These are phyloP conservation scores for Haemorhous mexicanus DNA, from an alignment of 2,113 vertebrate genomes.

Conservation along the genomic window DNA sequence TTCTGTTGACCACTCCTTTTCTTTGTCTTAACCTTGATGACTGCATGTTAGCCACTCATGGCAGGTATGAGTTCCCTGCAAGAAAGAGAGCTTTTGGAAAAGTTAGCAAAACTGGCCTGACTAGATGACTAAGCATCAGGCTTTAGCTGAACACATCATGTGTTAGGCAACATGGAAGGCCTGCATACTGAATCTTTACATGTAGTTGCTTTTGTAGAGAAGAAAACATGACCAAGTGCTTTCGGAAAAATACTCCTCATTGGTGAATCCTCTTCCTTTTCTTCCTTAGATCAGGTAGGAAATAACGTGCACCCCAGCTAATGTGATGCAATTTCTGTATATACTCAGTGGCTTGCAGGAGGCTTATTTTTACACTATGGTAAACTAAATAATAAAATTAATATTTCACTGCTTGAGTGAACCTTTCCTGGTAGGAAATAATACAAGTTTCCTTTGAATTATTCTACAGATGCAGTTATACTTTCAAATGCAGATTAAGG, in stretches of 20 bases:
- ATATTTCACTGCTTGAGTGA: background rate
- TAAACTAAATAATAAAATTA: background rate
- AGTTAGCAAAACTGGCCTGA: background rate
- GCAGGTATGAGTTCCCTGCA: background rate
- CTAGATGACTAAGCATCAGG: background rate
- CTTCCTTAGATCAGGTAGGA: background rate
- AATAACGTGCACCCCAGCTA: rapidly evolving
- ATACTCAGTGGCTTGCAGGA: background rate
- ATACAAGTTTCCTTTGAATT: background rate
- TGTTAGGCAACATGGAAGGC: background rate
- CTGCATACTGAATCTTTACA: background rate
- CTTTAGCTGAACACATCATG: background rate
- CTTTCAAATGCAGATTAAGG: background rate
- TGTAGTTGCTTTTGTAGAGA: background rate
- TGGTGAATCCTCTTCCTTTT: background rate
- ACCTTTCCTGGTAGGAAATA: background rate
- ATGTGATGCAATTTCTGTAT: background rate
- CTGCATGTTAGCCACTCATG: background rate
- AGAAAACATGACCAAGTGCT: background rate
- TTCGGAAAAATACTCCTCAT: background rate
- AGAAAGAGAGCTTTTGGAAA: background rate
- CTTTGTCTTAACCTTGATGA: background rate
- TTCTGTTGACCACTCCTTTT: background rate
- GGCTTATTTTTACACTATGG: background rate
- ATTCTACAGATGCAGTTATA: background rate